phyloP scores from a whole-genome alignment of 1,140 invertebrate species.

The Camponotus pennsylvanicus region DNA sequence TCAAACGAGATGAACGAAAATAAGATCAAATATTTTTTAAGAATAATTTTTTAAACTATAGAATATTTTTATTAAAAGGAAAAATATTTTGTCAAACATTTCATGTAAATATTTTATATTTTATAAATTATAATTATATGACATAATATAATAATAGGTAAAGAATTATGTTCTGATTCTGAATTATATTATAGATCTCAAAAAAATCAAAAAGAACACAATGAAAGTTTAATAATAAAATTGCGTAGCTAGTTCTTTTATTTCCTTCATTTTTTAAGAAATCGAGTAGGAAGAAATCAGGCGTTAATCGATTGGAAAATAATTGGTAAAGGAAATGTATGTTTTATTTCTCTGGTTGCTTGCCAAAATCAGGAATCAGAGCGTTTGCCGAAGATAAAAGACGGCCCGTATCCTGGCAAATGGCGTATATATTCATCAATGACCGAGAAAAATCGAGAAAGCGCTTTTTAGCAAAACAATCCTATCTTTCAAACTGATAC shows the following conservation, averaged over 20 bases:
- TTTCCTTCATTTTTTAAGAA: background rate
- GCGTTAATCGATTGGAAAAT: background rate
- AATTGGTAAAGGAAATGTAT: background rate
- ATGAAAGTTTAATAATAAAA: background rate
- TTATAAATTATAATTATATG: background rate
- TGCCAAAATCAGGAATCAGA: constrained; percentile 49
- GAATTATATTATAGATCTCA: background rate
- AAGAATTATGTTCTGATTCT: no score
- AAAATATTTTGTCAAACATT: background rate
- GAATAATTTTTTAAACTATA: no score
- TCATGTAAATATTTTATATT: no score
- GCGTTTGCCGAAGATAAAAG: constrained; percentile 54
- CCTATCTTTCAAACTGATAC: constrained; percentile 23
- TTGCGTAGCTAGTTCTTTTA: background rate
- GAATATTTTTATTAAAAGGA: background rate
- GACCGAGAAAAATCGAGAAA: background rate
- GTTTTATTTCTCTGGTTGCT: background rate
- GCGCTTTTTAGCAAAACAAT: background rate
- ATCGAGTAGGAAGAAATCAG: background rate
- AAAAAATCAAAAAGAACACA: background rate
- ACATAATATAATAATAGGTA: no score
- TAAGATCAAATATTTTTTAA: background rate
- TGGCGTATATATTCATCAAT: constrained; percentile 27
- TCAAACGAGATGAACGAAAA: background rate
- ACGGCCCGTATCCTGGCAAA: background rate